phyloP scores from a whole-genome alignment of 2,797 vertebrate genomes.

The Acipenser ruthenus region DNA sequence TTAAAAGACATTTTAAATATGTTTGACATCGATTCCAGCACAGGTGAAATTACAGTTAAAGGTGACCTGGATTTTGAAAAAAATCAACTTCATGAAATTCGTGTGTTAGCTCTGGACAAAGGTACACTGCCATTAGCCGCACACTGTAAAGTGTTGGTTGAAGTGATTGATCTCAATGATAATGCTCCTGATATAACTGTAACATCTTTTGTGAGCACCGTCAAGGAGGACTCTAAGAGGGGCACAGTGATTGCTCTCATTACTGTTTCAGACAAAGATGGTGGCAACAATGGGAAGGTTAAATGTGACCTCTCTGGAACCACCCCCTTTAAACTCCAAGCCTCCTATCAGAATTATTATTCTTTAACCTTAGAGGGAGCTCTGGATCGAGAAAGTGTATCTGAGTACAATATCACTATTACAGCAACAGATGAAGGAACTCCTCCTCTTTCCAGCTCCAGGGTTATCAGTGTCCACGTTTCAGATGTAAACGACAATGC shows the following conservation, averaged over 20 bases:
- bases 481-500: slow-evolving; percentile 66
- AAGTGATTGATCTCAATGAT: slow-evolving; percentile 77
- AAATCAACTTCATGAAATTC: slow-evolving; percentile 69
- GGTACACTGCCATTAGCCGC: slow-evolving; percentile 19
- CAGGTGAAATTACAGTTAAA: slow-evolving; percentile 70
- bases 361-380: slow-evolving; percentile 44
- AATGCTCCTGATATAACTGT: slow-evolving; percentile 74
- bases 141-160: slow-evolving; percentile 75
- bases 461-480: slow-evolving; percentile 44
- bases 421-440: slow-evolving; percentile 50
- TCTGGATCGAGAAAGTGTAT: slow-evolving; percentile 50
- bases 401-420: slow-evolving; percentile 54
- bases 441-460: slow-evolving; percentile 46
- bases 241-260: slow-evolving; percentile 81
- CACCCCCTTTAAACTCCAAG: slow-evolving; percentile 55
- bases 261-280: slow-evolving; percentile 76
- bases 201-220: slow-evolving; percentile 65
- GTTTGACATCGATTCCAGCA: slow-evolving; percentile 62
- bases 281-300: slow-evolving; percentile 66
- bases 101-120: slow-evolving; percentile 75
- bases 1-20: slow-evolving; percentile 58
- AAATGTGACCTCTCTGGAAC: slow-evolving; percentile 52
- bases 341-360: slow-evolving; percentile 54
- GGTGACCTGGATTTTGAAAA: slow-evolving; percentile 75
- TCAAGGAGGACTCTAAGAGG: slow-evolving; percentile 65